phyloP scores from a whole-genome alignment of 2,888 invertebrate genomes.

The Folsomia manolachei region DNA sequence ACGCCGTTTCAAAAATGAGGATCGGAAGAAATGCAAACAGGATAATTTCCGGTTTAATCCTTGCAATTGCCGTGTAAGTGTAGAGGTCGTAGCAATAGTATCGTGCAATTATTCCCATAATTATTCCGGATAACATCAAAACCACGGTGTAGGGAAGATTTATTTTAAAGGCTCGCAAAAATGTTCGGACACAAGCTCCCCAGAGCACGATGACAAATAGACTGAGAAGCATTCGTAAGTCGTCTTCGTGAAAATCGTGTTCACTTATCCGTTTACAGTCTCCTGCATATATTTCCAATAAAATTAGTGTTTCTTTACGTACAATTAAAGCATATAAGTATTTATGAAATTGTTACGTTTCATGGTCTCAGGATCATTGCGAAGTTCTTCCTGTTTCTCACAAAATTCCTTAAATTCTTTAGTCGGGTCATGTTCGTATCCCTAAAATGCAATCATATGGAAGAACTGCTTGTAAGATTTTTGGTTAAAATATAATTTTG shows the following conservation, averaged over 20 bases:
- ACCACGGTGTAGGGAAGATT: slow-evolving; percentile 55
- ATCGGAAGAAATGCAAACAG: slow-evolving; percentile 47
- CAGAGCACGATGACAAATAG: slow-evolving; percentile 43
- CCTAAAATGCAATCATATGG: no score
- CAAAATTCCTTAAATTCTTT: slow-evolving; percentile 34
- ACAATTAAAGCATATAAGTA: background rate
- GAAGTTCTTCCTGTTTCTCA: slow-evolving; percentile 13
- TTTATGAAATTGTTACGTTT: slow-evolving; percentile 17
- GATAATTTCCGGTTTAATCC: slow-evolving; percentile 44
- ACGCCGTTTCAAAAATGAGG: slow-evolving; percentile 47
- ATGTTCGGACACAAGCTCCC: slow-evolving; percentile 46
- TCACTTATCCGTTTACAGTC: slow-evolving; percentile 31
- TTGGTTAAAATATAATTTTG: no score
- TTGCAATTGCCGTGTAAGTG: slow-evolving; percentile 40
- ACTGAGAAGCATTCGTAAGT: slow-evolving; percentile 42
- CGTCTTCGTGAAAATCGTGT: slow-evolving; percentile 32
- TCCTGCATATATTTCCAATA: slow-evolving; percentile 8
- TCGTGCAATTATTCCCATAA: slow-evolving; percentile 51
- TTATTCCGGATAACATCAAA: slow-evolving; percentile 53
- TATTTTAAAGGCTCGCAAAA: slow-evolving; percentile 39
- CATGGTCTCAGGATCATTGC: slow-evolving; percentile 21
- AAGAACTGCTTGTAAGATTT: no score
- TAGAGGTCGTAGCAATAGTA: slow-evolving; percentile 34
- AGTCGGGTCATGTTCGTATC: background rate
- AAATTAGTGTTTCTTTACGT: background rate